Evolutionary conservation across 2,113 vertebrate species (phyloP).

Genomic region (Dendropsophus ebraccatus): DNA sequence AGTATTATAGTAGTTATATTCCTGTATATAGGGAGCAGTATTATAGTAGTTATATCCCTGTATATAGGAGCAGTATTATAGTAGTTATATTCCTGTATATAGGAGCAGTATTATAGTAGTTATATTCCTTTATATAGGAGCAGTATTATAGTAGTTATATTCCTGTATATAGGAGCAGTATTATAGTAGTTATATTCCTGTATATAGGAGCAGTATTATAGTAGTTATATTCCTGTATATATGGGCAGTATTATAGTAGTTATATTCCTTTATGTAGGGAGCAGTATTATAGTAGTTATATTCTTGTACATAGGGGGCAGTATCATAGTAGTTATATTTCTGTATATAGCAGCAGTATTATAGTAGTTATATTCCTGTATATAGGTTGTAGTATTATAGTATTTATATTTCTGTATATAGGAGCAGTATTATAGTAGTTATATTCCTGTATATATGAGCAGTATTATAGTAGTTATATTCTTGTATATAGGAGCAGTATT

Average conservation of each 20-base stretch:
- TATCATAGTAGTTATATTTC: too few species aligned
- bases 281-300: not conserved
- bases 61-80: not conserved
- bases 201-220: not conserved
- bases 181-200: slow-evolving; percentile 9
- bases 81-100: not conserved
- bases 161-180: slow-evolving; percentile 4
- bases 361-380: slow-evolving; percentile 13
- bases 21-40: too few species aligned
- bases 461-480: slow-evolving; percentile 5
- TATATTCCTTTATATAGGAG: too few species aligned
- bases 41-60: too few species aligned
- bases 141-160: not conserved
- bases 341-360: not conserved
- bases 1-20: too few species aligned
- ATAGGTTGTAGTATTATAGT: not conserved
- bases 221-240: not conserved
- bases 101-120: not conserved
- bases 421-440: not conserved
- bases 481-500: not conserved
- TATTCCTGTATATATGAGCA: not conserved
- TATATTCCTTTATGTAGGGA: not conserved
- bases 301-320: not conserved
- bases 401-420: not conserved
- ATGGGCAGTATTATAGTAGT: slow-evolving; percentile 15